Base-by-base conservation (phyloP, 2,888 invertebrate genomes). In the Nomada fucata region DNA sequence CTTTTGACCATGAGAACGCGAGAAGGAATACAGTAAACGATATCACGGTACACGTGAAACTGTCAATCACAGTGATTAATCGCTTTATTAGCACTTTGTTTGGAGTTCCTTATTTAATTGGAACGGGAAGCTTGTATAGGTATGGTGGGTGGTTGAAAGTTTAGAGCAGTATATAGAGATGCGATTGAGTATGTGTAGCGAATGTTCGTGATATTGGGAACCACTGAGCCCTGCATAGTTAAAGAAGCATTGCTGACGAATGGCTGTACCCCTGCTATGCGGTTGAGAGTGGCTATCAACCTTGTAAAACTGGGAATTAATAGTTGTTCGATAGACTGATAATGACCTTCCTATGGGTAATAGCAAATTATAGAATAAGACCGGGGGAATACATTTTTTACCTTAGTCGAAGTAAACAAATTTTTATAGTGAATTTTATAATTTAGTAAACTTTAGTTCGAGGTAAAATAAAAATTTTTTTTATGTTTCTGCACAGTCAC, bases 401-500 rank as follows among this genome's bases (percentile, higher is more conserved):
- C 18, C 4, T 2, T 9, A 7, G 20, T 44, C 47, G 15, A 53
- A 26, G 42, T 20, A 7, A 18, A 42, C 0, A 3, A 23, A 18
- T 15, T 60, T 36, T 18, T 29, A n/a, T 20, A 53, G n/a, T 29
- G 13, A 29, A 59, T 57, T 23, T 57, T 11, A 13, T 11, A 20
- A 57, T 11, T 9, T 20, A 26, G 13, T 53, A 20, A 11, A 20
- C 5, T 29, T 13, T 36, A 2, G 13, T 23, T 42, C 52, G 11
- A 42, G 18, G 36, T 11, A 13, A 63, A 44, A 72, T 18, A 42
- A 57, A 71, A 71, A 20, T 50, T 52, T 60, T 11, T 55, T 47
- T 2, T 20, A 15, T 36, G 50, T 80, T 64, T 57, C 15, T 76
- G 29, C 36, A 26, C 91, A 93, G 93, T 93, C 93, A 59, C 93